phyloP scores from a whole-genome alignment of 2,797 vertebrate species.

The Xenentodon cancila region DNA sequence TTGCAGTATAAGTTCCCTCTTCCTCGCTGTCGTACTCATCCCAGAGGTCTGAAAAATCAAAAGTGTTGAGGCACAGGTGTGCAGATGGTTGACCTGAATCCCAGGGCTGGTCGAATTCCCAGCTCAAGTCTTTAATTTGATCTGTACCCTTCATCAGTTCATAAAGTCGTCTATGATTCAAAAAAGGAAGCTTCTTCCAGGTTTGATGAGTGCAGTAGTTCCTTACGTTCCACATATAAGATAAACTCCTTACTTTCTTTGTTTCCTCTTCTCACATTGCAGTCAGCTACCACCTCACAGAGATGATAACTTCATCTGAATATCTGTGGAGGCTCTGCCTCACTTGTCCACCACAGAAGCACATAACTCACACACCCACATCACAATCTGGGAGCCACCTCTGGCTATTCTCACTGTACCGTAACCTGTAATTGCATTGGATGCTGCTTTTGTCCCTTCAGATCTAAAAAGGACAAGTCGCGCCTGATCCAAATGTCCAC shows the following conservation, averaged over 20 bases:
- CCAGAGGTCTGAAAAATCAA: constrained; percentile 85
- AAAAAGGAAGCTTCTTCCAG: not conserved
- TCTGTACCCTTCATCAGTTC: constrained; percentile 73
- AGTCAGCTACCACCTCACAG: constrained; percentile 18
- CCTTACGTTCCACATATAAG: not conserved
- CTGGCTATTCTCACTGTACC: constrained; percentile 31
- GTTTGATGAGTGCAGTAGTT: not conserved
- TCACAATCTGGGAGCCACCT: constrained; percentile 52
- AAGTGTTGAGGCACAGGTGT: constrained; percentile 74
- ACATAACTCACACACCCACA: constrained; percentile 55
- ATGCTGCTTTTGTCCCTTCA: constrained; percentile 32
- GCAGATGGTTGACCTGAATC: constrained; percentile 48
- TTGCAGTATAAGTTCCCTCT: constrained; percentile 26
- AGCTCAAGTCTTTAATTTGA: constrained; percentile 53
- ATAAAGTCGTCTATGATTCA: not conserved
- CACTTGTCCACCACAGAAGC: constrained; percentile 46
- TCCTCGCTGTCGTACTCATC: constrained; percentile 82
- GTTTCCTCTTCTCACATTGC: constrained; percentile 35
- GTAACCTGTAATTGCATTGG: constrained; percentile 60
- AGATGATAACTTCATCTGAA: constrained; percentile 26
- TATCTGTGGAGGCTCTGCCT: constrained; percentile 42
- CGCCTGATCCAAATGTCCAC: constrained; percentile 28
- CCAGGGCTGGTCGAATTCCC: constrained; percentile 68
- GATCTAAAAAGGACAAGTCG: not conserved
- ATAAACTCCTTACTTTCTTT: not conserved